Base-by-base conservation (phyloP, 2,888 invertebrate genomes). In the Trichopoda pennipes region DNA sequence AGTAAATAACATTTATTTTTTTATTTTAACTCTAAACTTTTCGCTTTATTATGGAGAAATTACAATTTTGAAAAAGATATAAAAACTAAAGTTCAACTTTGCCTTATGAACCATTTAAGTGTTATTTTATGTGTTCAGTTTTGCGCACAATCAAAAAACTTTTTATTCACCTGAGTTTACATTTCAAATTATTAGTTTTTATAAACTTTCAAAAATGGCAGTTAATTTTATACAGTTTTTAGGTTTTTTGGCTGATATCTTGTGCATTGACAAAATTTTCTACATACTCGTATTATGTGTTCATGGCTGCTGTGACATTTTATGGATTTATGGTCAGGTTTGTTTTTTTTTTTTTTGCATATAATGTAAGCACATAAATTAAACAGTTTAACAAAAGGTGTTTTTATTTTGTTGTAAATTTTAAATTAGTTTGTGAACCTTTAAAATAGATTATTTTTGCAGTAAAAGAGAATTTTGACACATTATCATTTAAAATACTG, bases 41-140 rank as follows among this genome's bases (percentile, higher is more conserved):
- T 38, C 28, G 38, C 28, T 12, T 10, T 12, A 38, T 38, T 38
- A 12, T 38, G 38, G 1, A 7, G 28, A 38, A 38, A 38, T 38
- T 38, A 12, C 3, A 38, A 12, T 38, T 38, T 38, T 38, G 38
- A 10, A 38, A 12, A 38, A 38, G 12, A 10, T 12, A 38, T 16
- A 21, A 60, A 55, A 80, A 35, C 80, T 35, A 70, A 80, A 80
- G 72, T 77, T 81, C 63, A 81, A 77, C 77, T 81, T 81, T 81
- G 81, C 77, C 81, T 77, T 81, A 56, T 69, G 69, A 73, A 73
- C 81, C 63, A 77, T 77, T 77, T 58, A 44, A 73, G 58, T 77
- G 72, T 44, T 56, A 55, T 72, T 77, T 51, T 77, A 53, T 58
- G 28, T 63, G 44, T 56, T 38, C 38, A 38, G 38, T 38, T 38